A percentile compares a stretch with the other conserved stretches of the same genome.
Evolutionary conservation across 2,888 invertebrate species (phyloP).

Genomic region (Ophion obscuratus): DNA sequence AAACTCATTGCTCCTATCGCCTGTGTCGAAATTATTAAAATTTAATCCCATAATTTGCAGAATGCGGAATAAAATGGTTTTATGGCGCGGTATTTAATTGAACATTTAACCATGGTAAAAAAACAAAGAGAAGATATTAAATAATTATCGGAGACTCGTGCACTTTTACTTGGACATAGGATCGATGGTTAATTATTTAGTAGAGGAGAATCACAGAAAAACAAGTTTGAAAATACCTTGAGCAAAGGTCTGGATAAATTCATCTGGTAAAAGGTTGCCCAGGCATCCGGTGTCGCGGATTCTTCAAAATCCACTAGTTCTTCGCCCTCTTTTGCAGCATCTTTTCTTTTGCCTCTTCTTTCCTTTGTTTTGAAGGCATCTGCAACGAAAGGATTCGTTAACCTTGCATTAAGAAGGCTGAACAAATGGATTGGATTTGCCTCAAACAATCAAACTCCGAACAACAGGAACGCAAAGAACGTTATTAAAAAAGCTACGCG

Average conservation of each 20-base stretch:
- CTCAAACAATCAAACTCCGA: background rate
- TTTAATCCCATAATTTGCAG: background rate
- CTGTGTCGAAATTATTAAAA: conserved; percentile 77
- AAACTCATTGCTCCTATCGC: conserved; percentile 95
- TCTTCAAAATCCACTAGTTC: conserved; percentile 87
- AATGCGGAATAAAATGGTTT: background rate
- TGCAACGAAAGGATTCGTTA: conserved; percentile 50
- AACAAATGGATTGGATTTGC: background rate
- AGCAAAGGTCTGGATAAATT: conserved; percentile 97
- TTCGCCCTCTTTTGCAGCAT: conserved; percentile 85
- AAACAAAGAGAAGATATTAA: background rate
- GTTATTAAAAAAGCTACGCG: no score
- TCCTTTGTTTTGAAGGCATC: conserved; percentile 80
- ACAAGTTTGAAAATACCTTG: conserved; percentile 85
- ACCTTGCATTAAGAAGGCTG: background rate
- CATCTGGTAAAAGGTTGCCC: conserved; percentile 95
- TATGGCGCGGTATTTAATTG: background rate
- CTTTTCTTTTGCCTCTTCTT: conserved; percentile 80
- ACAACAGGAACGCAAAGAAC: background rate
- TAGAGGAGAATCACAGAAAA: background rate
- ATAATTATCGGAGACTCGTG: no score
- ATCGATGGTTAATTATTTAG: background rate
- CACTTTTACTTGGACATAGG: no score
- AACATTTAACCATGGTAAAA: background rate
- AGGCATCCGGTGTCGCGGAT: conserved; percentile 87